Evolutionary conservation across 2,888 invertebrate species (phyloP).

Genomic region (Drosophila cognata): DNA sequence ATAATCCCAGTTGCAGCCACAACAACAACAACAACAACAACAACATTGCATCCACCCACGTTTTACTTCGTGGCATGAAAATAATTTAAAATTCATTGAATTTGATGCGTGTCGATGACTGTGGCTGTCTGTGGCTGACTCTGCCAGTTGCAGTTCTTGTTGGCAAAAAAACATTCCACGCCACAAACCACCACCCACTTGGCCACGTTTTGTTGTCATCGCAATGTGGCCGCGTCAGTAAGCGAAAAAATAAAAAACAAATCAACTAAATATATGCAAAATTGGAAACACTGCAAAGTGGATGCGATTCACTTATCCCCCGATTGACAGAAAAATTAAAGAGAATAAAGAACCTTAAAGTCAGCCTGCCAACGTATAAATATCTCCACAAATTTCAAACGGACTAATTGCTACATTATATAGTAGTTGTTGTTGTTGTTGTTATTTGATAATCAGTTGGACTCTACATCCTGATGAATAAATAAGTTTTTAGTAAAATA

Average conservation of each 20-base stretch:
- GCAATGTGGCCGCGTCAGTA: background rate
- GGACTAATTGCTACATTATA: background rate
- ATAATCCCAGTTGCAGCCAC: constrained; percentile 64
- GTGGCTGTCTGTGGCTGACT: constrained; percentile 34
- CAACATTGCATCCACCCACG: constrained; percentile 8
- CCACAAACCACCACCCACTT: background rate
- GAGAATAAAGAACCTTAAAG: background rate
- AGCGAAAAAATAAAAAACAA: background rate
- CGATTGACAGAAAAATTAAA: background rate
- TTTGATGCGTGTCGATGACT: constrained; percentile 57
- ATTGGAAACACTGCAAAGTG: background rate
- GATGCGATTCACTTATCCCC: background rate
- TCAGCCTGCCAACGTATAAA: background rate
- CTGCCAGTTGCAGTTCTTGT: constrained; percentile 10
- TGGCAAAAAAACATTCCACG: constrained; percentile 5
- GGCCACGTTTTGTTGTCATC: constrained; percentile 17
- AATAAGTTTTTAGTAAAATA: background rate
- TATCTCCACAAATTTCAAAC: background rate
- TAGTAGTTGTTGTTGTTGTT: too few relatives aligned
- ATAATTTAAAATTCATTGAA: constrained; percentile 77
- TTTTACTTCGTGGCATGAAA: constrained; percentile 8
- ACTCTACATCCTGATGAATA: background rate
- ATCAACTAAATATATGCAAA: constrained; percentile 25
- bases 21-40: constrained; percentile 23
- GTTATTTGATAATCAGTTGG: background rate